Evolutionary conservation across 2,888 invertebrate species (phyloP).

Genomic region (Tipula unca): DNA sequence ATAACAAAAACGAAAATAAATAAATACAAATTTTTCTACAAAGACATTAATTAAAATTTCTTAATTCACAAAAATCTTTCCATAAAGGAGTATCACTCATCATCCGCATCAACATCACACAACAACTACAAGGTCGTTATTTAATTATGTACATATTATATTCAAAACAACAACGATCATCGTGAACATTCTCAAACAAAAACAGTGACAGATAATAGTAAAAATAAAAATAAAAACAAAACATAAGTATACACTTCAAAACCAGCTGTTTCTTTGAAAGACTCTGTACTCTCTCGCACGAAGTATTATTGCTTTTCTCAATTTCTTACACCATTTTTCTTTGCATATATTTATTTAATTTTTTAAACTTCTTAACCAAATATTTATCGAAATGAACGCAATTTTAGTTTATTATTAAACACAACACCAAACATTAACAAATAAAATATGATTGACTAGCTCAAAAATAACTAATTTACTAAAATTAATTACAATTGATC

Average conservation of each 20-base stretch:
- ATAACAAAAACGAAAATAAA: background rate
- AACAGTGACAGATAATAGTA: background rate
- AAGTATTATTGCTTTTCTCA: background rate
- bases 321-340: background rate
- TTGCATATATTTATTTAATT: background rate
- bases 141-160: background rate
- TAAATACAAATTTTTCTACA: background rate
- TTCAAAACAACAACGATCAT: background rate
- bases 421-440: background rate
- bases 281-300: background rate
- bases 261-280: background rate
- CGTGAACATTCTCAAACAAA: background rate
- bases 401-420: background rate
- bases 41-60: background rate
- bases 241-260: background rate
- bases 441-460: background rate
- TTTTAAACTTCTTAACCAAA: background rate
- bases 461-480: background rate
- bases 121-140: background rate
- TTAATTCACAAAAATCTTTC: background rate
- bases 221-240: background rate
- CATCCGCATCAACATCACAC: background rate
- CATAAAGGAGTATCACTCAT: background rate
- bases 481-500: background rate
- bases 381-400: background rate